These are phyloP conservation scores for Drosophila bocki DNA, from an alignment of 1,140 invertebrate species.

Conservation along the genomic window DNA sequence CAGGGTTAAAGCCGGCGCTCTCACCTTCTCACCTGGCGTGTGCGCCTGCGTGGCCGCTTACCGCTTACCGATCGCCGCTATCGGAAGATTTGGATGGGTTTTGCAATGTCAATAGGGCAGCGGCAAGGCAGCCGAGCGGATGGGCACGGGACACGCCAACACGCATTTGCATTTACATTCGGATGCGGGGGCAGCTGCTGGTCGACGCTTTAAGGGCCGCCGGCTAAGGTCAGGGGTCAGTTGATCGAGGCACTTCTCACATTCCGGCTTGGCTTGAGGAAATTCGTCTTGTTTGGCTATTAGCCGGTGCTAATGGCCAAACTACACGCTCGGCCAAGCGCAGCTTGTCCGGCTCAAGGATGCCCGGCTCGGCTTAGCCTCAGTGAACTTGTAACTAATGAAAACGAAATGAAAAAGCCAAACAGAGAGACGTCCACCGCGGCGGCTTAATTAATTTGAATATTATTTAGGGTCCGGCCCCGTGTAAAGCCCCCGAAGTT, in stretches of 20 bases:
- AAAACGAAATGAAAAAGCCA: conserved; percentile 30
- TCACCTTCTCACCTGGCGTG: conserved; percentile 24
- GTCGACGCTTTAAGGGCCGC: conserved; percentile 31
- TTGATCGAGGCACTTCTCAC: conserved; percentile 21
- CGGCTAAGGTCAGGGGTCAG: conserved; percentile 63
- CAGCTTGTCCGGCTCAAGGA: conserved; percentile 62
- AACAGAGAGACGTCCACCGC: conserved; percentile 9
- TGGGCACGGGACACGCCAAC: conserved; percentile 57
- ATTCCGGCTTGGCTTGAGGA: conserved; percentile 37
- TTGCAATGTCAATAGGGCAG: conserved; percentile 75
- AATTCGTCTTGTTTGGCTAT: conserved; percentile 52
- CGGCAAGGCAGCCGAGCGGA: conserved; percentile 7
- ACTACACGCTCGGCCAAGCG: conserved; percentile 49
- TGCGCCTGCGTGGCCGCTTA: conserved; percentile 37
- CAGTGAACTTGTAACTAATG: conserved; percentile 40
- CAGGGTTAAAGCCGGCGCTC: conserved; percentile 29
- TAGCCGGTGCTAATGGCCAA: conserved; percentile 64
- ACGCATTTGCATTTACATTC: conserved; percentile 61
- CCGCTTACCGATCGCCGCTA: conserved; percentile 22
- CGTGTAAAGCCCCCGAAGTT: conserved; percentile 9
- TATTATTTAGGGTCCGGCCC: conserved; percentile 25
- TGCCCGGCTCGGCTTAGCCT: conserved; percentile 29
- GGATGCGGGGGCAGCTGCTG: conserved; percentile 30
- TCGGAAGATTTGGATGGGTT: conserved; percentile 58
- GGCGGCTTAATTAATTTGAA: conserved; percentile 49